phyloP scores from a whole-genome alignment of 2,113 vertebrate genomes.

The Phylloscopus trochiloides region DNA sequence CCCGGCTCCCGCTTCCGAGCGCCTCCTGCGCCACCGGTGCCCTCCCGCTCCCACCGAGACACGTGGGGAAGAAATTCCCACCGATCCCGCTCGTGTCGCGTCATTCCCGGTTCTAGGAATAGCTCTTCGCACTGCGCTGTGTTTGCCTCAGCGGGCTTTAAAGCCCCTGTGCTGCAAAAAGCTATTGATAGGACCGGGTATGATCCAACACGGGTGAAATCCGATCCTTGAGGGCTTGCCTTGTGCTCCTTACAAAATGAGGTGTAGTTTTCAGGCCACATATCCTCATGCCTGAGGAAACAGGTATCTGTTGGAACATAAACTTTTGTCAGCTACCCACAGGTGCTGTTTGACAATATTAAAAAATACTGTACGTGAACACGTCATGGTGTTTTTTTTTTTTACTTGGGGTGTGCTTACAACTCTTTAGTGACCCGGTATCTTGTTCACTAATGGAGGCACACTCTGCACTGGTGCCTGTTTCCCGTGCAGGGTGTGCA shows the following conservation, averaged over 20 bases:
- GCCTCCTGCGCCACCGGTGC: background rate
- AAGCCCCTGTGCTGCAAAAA: background rate
- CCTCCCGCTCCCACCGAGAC: background rate
- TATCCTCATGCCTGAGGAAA: background rate
- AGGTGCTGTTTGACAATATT: background rate
- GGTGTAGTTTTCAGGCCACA: background rate
- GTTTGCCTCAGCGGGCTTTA: background rate
- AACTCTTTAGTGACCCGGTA: background rate
- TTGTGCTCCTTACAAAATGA: rapidly evolving
- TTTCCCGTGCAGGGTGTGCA: background rate
- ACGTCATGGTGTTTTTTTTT: background rate
- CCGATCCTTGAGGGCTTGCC: rapidly evolving
- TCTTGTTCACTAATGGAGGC: background rate
- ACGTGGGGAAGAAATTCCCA: background rate
- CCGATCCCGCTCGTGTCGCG: background rate
- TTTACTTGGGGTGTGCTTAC: background rate
- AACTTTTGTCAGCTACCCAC: background rate
- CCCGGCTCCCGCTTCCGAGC: background rate
- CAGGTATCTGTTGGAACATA: background rate
- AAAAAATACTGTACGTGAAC: background rate
- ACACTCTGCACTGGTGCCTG: rapidly evolving
- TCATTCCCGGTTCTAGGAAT: background rate
- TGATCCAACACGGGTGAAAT: background rate
- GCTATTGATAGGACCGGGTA: background rate
- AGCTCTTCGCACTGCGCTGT: background rate